Base-by-base conservation (phyloP, 1,140 invertebrate genomes). In the Melipona quadrifasciata region DNA sequence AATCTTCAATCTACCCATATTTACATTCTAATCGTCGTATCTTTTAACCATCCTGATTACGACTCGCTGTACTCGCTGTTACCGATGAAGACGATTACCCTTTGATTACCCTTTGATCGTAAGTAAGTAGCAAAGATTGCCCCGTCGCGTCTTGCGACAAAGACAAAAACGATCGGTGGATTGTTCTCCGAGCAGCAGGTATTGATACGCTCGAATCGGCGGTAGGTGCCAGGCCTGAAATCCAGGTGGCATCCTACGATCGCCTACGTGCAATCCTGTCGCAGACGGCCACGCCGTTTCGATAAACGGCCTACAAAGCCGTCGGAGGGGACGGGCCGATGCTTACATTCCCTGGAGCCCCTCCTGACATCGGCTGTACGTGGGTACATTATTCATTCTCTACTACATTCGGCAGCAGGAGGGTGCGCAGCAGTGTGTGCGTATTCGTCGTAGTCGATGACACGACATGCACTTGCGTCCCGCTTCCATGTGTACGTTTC, bases 321-420 rank as follows among this genome's bases (percentile, higher is more conserved):
- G 27, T 31, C 73, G 73, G 65, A 84, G 75, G 64, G 84, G 73
- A 81, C 80, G 79, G 68, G 16, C 73, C 71, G 80, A 76, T 83
- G 83, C 85, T 89, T 86, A 85, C 87, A 89, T 89, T 89, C 85
- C 85, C 88, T 86, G 87, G 82, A 82, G 86, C 89, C 82, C 82
- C 86, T 87, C 82, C 86, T 87, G 88, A 80, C 82, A 80, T 74
- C 74, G 65, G 47, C 86, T 85, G 72, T 87, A 89, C 86, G 83
- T 84, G 83, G 80, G 89, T 90, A 87, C 86, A 90, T 90, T 90
- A 90, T 90, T 90, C 89, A 90, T 90, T 90, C 88, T 89, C 89
- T 82, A 83, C 82, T 89, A 89, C 88, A 86, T 84, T 84, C 79
- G 75, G 85, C 88, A 85, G 74, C 68, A 67, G 61, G 86, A 87